Evolutionary conservation across 2,797 vertebrate species (phyloP).

Genomic region (Melopsittacus undulatus): DNA sequence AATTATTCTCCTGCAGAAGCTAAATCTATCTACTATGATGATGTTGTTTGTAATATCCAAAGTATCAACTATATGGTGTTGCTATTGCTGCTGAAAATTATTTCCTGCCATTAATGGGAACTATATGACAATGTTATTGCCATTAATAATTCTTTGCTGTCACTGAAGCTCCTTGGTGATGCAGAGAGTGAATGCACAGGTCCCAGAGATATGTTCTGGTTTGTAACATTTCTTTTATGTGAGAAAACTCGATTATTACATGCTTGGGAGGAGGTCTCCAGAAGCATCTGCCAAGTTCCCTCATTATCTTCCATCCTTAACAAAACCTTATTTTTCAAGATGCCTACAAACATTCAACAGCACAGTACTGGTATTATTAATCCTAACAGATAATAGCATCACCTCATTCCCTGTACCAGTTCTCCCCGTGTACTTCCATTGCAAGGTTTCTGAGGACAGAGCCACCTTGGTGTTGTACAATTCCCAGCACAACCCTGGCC

Average conservation of each 20-base stretch:
- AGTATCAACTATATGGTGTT: background rate
- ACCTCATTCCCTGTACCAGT: fast-evolving
- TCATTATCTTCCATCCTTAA: constrained; percentile 48
- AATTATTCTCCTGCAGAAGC: constrained; percentile 35
- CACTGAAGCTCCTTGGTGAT: constrained; percentile 20
- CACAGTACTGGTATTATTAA: background rate
- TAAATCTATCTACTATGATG: background rate
- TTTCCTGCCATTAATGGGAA: constrained; percentile 22
- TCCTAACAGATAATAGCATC: background rate
- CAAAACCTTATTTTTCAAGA: constrained; percentile 18
- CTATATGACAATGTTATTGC: background rate
- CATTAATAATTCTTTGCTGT: constrained; percentile 52
- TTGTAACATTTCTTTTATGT: constrained; percentile 37
- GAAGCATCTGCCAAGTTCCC: constrained; percentile 58
- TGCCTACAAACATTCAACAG: background rate
- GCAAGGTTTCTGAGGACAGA: background rate
- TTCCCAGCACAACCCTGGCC: background rate
- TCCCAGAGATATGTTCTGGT: background rate
- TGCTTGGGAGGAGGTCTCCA: constrained; percentile 47
- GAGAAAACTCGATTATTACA: constrained; percentile 38
- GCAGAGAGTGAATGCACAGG: background rate
- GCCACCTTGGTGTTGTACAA: background rate
- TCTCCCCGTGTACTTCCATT: background rate
- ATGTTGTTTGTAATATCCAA: constrained; percentile 26
- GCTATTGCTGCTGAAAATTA: constrained; percentile 12